Evolutionary conservation across 1,140 invertebrate species (phyloP).

Genomic region (Neodiprion lecontei): DNA sequence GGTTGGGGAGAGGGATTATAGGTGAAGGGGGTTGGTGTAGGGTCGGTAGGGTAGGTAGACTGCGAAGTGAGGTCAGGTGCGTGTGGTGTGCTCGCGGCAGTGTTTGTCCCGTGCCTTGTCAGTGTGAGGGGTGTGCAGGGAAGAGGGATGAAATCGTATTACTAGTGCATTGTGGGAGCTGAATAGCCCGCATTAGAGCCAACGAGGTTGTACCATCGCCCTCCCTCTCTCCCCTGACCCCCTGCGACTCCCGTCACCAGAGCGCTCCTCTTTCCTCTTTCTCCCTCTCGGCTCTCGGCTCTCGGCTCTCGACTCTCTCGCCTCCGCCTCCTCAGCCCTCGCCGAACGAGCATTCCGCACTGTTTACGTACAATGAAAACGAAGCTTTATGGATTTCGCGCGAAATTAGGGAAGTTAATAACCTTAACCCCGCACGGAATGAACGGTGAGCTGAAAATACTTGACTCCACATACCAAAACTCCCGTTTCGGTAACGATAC

Average conservation of each 20-base stretch:
- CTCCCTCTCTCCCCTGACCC: conserved; percentile 18
- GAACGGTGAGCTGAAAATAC: neutral
- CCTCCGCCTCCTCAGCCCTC: neutral
- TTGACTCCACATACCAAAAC: conserved; percentile 6
- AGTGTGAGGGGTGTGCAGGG: conserved; percentile 14
- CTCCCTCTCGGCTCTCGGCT: neutral
- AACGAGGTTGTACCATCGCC: conserved; percentile 50
- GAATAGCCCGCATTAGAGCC: conserved; percentile 58
- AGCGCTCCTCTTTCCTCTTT: conserved; percentile 23
- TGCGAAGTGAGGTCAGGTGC: neutral
- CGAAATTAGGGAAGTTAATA: conserved; percentile 39
- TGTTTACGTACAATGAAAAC: conserved; percentile 37
- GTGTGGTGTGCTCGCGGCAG: neutral
- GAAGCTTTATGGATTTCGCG: conserved; percentile 39
- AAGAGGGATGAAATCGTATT: conserved; percentile 53
- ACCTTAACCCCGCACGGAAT: neutral
- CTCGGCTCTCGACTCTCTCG: no score
- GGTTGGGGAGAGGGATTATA: no score
- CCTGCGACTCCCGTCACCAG: conserved; percentile 14
- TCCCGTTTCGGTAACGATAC: no score
- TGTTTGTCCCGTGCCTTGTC: neutral
- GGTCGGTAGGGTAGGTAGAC: neutral
- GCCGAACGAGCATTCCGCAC: conserved; percentile 14
- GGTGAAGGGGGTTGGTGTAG: neutral
- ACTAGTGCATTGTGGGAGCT: conserved; percentile 57